Evolutionary conservation across 2,113 vertebrate genomes (phyloP), one percentile per base, ranked within the genome.

Genomic region (Oceanodroma tethys): DNA sequence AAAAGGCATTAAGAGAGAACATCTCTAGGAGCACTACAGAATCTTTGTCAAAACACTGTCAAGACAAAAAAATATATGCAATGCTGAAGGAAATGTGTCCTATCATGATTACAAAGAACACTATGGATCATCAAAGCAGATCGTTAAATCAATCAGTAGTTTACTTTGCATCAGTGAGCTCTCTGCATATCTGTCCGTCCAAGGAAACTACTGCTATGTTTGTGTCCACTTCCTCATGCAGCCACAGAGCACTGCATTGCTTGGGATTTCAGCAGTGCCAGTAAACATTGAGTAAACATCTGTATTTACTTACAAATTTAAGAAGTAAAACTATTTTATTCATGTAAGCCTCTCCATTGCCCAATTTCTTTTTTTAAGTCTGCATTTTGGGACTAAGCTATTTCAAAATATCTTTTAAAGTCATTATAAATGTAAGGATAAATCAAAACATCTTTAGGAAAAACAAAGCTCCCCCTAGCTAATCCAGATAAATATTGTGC

Each of bases 1-100:
- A 76, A 93, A 90, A 88, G 58, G 74, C 91, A 88, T 68, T 82
- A 91, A 91, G 59, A 93, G 27, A 92, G 83, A 82, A 50, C 22
- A 93, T 53, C 75, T 66, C 53, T 42, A 94, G 74, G 13, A 94
- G 53, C 38, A 80, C 42, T 59, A 95, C 42, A 48, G 81, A 66
- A 86, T 93, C 89, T 86, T 84, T 95, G 89, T 88, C 84, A 95
- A 91, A 97, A 97, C 68, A 91, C 66, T 80, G 74, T 70, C 94
- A 91, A 81, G 83, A 86, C 26, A 55, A 71, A 93, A 62, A 78
- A 50, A n/a, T 4, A 79, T 3, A 88, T 6, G 38, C 42, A 66
- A 25, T 29, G 63, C 32, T 82, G 63, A 83, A 91, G 66, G 70
- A 90, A 95, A 56, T 3, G 4, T 3, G 17, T 86, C 55, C 81